Conservation (phyloP, 2,888 invertebrate species). For the Oxystoma pomonae region DNA sequence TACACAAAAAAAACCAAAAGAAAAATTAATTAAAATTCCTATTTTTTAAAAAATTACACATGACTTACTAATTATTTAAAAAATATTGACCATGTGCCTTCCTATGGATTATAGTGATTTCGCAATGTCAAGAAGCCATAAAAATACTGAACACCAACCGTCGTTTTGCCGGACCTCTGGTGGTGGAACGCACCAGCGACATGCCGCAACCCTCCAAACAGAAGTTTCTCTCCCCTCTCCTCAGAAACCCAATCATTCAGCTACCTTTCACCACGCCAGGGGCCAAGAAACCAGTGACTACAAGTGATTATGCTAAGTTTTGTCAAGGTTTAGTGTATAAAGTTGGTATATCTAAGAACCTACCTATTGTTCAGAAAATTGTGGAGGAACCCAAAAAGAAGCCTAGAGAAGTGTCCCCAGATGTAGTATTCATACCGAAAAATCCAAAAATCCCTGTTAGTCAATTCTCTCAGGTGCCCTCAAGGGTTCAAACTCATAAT, state of each 20-base stretch:
- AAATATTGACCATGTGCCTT: background rate
- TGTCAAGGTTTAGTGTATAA: slow-evolving; percentile 15
- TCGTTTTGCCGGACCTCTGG: slow-evolving; percentile 35
- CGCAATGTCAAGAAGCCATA: slow-evolving; percentile 46
- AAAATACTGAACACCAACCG: slow-evolving; percentile 35
- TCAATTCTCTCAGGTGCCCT: background rate
- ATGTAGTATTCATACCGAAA: slow-evolving; percentile 9
- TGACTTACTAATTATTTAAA: slow-evolving; percentile 8
- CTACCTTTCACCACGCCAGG: slow-evolving; percentile 32
- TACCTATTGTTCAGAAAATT: background rate
- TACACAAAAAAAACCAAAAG: no score
- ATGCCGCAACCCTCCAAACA: slow-evolving; percentile 27
- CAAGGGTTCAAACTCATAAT: slow-evolving; percentile 6
- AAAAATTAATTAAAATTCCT: background rate
- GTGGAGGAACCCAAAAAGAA: background rate
- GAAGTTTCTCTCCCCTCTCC: slow-evolving; percentile 31
- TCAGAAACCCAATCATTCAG: slow-evolving; percentile 20
- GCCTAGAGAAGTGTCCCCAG: background rate
- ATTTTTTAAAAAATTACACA: slow-evolving; percentile 4
- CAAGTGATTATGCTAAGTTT: slow-evolving; percentile 16
- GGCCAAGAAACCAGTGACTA: slow-evolving; percentile 10
- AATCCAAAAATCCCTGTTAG: slow-evolving; percentile 9
- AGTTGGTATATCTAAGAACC: slow-evolving; percentile 12
- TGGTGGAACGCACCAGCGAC: slow-evolving; percentile 26
- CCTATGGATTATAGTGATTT: slow-evolving; percentile 43